A percentile compares a stretch with the other conserved stretches of the same genome.
phyloP scores from a whole-genome alignment of 2,113 vertebrate species.

The Phalacrocorax brasilianus region DNA sequence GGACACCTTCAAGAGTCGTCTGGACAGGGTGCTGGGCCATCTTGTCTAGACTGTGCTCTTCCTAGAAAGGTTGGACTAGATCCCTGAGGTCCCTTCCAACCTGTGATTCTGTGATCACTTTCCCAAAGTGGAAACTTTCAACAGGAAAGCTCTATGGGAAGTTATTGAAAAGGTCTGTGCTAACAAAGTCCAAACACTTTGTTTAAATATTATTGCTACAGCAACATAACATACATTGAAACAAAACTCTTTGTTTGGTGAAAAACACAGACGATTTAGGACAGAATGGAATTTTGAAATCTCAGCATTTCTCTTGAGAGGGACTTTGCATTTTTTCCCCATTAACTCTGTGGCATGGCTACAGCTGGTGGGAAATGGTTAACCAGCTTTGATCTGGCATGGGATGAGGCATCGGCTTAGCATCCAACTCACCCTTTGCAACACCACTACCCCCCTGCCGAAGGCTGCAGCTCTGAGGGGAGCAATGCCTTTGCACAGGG shows the following conservation, averaged over 20 bases:
- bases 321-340: not conserved
- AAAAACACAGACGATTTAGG: not conserved
- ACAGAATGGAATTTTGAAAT: not conserved
- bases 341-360: not conserved
- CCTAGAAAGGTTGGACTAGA: too few species aligned
- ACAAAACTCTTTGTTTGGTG: not conserved
- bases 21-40: too few species aligned
- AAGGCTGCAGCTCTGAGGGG: not conserved
- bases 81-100: too few species aligned
- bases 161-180: not conserved
- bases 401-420: not conserved
- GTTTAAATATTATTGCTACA: slow-evolving; percentile 16
- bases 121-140: not conserved
- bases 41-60: too few species aligned
- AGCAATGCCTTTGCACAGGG: not conserved
- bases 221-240: not conserved
- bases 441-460: rapidly evolving
- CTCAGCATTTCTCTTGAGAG: not conserved
- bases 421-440: not conserved
- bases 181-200: not conserved
- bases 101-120: rapidly evolving
- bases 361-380: not conserved
- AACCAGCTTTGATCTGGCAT: rapidly evolving
- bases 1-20: too few species aligned
- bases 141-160: not conserved